phyloP scores from a whole-genome alignment of 1,140 invertebrate genomes.

The Panonychus citri region DNA sequence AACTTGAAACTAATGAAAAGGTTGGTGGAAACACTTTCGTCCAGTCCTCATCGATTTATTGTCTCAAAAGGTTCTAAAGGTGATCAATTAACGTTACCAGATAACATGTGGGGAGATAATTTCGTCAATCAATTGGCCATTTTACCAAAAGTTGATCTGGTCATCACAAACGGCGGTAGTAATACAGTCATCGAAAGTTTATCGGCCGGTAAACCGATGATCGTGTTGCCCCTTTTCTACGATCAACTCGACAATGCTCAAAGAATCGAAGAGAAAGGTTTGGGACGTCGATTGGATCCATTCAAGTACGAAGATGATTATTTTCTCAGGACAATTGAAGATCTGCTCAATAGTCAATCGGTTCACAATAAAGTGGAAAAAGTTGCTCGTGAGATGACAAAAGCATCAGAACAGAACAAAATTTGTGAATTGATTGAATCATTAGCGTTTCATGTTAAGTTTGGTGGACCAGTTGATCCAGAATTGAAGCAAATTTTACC shows the following conservation, averaged over 20 bases:
- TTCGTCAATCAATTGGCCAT: slow-evolving; percentile 2
- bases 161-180: slow-evolving; percentile 20
- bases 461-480: no score
- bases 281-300: background rate
- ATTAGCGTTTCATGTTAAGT: background rate
- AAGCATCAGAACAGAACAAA: background rate
- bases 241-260: slow-evolving; percentile 5
- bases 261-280: background rate
- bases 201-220: slow-evolving; percentile 5
- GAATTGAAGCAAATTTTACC: no score
- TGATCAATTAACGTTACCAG: background rate
- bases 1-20: slow-evolving; percentile 1
- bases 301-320: slow-evolving; percentile 4
- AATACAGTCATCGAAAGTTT: slow-evolving; percentile 10
- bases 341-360: background rate
- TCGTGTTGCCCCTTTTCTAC: slow-evolving; percentile 8
- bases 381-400: slow-evolving; percentile 1
- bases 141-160: slow-evolving; percentile 11
- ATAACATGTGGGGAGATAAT: slow-evolving; percentile 7
- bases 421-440: slow-evolving; percentile 5
- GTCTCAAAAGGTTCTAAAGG: background rate
- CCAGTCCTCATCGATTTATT: slow-evolving; percentile 1
- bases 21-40: background rate
- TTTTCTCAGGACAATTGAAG: slow-evolving; percentile 4
- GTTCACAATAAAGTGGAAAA: background rate